phyloP scores from a whole-genome alignment of 2,888 invertebrate species.

The Nephrotoma flavescens region DNA sequence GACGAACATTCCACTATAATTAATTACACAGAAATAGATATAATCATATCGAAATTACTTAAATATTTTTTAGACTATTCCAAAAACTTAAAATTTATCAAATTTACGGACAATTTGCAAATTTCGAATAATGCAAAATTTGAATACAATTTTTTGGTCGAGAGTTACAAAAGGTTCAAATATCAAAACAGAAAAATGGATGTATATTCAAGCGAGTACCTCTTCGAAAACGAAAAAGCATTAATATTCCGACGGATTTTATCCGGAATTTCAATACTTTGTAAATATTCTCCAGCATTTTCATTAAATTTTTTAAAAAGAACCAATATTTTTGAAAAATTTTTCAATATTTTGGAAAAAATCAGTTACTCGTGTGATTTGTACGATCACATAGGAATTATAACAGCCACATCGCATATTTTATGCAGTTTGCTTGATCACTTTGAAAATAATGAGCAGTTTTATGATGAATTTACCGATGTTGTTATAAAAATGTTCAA shows the following conservation, averaged over 20 bases:
- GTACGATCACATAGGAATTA: neutral
- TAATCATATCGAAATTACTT: neutral
- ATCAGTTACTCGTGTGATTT: neutral
- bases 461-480: neutral
- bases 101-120: neutral
- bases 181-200: neutral
- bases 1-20: neutral
- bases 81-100: neutral
- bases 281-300: slow-evolving; percentile 4
- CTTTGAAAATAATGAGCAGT: neutral
- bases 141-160: neutral
- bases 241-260: slow-evolving; percentile 7
- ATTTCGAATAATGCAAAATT: neutral
- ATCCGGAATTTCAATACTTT: slow-evolving; percentile 8
- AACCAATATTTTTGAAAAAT: neutral
- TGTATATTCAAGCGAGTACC: neutral
- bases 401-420: neutral
- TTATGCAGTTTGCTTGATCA: neutral
- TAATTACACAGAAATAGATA: neutral
- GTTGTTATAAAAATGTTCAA: neutral
- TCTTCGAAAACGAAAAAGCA: slow-evolving; percentile 9
- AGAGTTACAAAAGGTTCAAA: neutral
- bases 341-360: neutral
- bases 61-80: neutral
- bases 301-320: neutral